Conservation (phyloP, 1,140 invertebrate genomes). For the Macrosteles quadrilineatus region DNA sequence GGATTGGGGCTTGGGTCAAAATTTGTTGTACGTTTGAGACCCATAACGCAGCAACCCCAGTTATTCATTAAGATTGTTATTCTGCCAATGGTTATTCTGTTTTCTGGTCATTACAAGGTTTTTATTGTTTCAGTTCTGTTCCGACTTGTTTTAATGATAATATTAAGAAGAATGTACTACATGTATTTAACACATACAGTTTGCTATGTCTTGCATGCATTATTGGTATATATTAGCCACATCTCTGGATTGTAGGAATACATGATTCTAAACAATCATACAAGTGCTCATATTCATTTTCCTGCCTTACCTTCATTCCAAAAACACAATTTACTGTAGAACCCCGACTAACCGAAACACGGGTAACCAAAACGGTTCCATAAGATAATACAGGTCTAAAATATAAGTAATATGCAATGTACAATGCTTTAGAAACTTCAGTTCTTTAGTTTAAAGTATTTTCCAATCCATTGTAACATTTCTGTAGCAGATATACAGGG, state of each 20-base stretch:
- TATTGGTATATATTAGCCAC: constrained; percentile 47
- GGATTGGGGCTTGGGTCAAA: constrained; percentile 35
- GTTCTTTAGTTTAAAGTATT: too few species aligned
- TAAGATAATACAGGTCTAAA: too few species aligned
- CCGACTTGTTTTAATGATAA: constrained; percentile 42
- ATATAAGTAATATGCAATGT: too few species aligned
- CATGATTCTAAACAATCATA: constrained; percentile 46
- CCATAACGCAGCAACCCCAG: constrained; percentile 41
- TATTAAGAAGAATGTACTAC: constrained; percentile 45
- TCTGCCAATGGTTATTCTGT: constrained; percentile 42
- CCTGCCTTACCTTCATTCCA: constrained; percentile 7
- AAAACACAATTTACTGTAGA: too few species aligned
- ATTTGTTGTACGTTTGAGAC: constrained; percentile 39
- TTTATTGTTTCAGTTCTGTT: constrained; percentile 38
- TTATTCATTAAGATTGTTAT: constrained; percentile 44
- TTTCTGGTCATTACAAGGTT: constrained; percentile 35
- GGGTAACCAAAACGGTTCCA: too few species aligned
- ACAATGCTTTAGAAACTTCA: too few species aligned
- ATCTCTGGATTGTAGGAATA: constrained; percentile 48
- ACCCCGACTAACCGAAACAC: too few species aligned
- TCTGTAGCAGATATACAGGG: too few species aligned
- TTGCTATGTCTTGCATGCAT: constrained; percentile 47
- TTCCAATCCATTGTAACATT: too few species aligned
- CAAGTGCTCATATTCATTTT: constrained; percentile 34
- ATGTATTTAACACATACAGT: constrained; percentile 45